Evolutionary conservation across 2,797 vertebrate species (phyloP).

Genomic region (Lemur catta): DNA sequence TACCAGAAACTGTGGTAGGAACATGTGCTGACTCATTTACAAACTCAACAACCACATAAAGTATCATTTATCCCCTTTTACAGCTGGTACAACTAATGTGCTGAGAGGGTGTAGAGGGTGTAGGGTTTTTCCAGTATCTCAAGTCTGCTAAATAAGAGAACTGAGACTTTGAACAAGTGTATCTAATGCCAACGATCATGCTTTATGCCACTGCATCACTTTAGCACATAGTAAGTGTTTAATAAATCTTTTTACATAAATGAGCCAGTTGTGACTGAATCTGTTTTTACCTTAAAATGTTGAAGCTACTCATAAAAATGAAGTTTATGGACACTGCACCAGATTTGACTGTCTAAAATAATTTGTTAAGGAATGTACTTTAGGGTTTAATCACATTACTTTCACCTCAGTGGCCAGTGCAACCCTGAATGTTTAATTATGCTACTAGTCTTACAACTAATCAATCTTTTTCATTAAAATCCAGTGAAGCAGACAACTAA

Average conservation of each 20-base stretch:
- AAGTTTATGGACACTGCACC: conserved; percentile 11
- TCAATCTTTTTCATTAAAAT: conserved; percentile 93
- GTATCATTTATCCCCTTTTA: background rate
- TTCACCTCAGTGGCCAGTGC: conserved; percentile 85
- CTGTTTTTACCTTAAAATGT: conserved; percentile 1
- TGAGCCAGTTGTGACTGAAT: background rate
- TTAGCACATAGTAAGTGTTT: background rate
- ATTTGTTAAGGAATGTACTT: conserved; percentile 76
- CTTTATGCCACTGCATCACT: background rate
- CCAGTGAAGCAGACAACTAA: conserved; percentile 90
- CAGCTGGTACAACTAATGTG: background rate
- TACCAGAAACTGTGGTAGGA: background rate
- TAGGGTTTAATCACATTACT: conserved; percentile 88
- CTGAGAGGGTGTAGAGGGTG: background rate
- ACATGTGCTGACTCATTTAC: background rate
- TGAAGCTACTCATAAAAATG: background rate
- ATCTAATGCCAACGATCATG: background rate
- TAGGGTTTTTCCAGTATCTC: background rate
- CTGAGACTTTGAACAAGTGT: background rate
- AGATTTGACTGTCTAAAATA: conserved; percentile 56
- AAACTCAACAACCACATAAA: background rate
- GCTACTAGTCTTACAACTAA: conserved; percentile 87
- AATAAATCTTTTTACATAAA: conserved; percentile 30
- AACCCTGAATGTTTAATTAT: conserved; percentile 89
- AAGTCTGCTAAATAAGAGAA: background rate